Evolutionary conservation across 2,113 vertebrate genomes (phyloP).

Genomic region (Isichthys henryi): DNA sequence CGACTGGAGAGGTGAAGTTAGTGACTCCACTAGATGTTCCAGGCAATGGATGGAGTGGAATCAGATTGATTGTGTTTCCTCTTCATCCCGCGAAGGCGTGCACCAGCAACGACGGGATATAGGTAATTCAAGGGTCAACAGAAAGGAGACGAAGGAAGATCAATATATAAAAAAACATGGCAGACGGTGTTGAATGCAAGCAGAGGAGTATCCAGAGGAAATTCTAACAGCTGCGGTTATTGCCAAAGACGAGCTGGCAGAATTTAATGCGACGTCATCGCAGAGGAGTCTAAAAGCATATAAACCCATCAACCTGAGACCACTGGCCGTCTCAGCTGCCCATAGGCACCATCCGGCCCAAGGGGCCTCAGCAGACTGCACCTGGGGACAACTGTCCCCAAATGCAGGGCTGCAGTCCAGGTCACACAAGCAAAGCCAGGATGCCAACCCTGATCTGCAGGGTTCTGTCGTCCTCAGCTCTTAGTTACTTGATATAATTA

Average conservation of each 20-base stretch:
- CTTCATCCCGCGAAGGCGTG: constrained; percentile 1
- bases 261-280: not conserved
- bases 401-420: not conserved
- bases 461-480: not conserved
- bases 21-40: not conserved
- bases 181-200: not conserved
- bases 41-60: not conserved
- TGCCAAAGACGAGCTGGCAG: not conserved
- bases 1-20: not conserved
- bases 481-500: not conserved
- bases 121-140: constrained; percentile 7
- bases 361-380: not conserved
- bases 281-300: not conserved
- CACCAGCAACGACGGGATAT: not conserved
- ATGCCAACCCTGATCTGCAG: not conserved
- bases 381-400: not conserved
- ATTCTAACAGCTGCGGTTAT: not conserved
- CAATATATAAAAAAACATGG: not conserved
- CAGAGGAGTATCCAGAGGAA: not conserved
- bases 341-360: not conserved
- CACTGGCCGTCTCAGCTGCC: not conserved
- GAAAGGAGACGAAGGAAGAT: not conserved
- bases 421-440: not conserved
- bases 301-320: not conserved
- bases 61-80: not conserved